These are phyloP conservation scores for Peribatodes rhomboidaria DNA, from an alignment of 2,888 invertebrate genomes.

Conservation along the genomic window DNA sequence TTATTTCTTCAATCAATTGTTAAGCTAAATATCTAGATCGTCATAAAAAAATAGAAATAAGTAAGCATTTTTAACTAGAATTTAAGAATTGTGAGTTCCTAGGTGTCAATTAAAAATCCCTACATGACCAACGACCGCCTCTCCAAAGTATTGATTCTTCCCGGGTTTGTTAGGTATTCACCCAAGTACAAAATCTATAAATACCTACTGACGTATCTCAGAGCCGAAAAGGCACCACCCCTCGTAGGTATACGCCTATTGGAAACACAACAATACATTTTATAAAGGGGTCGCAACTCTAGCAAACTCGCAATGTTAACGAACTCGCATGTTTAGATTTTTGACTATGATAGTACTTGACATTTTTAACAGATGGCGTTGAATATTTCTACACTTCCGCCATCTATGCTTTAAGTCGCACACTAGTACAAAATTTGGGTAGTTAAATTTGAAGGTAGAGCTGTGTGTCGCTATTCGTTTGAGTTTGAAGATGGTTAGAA, in stretches of 20 bases:
- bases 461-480: background rate
- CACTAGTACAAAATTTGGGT: slow-evolving; percentile 2
- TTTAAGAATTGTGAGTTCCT: background rate
- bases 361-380: slow-evolving; percentile 62
- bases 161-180: slow-evolving; percentile 30
- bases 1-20: too few species aligned
- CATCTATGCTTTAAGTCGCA: slow-evolving; percentile 54
- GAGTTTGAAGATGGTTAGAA: background rate
- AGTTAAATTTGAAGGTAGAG: background rate
- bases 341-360: slow-evolving; percentile 22
- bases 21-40: too few species aligned
- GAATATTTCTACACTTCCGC: slow-evolving; percentile 35
- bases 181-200: slow-evolving; percentile 37
- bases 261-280: slow-evolving; percentile 45
- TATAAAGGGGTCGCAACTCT: slow-evolving; percentile 24
- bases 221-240: slow-evolving; percentile 67
- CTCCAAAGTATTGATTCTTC: slow-evolving; percentile 28
- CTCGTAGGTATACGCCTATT: slow-evolving; percentile 66
- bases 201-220: slow-evolving; percentile 58
- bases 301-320: slow-evolving; percentile 7
- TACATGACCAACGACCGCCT: background rate
- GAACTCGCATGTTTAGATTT: slow-evolving; percentile 23
- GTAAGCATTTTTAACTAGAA: too few species aligned
- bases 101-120: background rate
- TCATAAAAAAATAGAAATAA: background rate